These are phyloP conservation scores for Halocynthia roretzi DNA, from an alignment of 23 tunicate species.

Conservation along the genomic window DNA sequence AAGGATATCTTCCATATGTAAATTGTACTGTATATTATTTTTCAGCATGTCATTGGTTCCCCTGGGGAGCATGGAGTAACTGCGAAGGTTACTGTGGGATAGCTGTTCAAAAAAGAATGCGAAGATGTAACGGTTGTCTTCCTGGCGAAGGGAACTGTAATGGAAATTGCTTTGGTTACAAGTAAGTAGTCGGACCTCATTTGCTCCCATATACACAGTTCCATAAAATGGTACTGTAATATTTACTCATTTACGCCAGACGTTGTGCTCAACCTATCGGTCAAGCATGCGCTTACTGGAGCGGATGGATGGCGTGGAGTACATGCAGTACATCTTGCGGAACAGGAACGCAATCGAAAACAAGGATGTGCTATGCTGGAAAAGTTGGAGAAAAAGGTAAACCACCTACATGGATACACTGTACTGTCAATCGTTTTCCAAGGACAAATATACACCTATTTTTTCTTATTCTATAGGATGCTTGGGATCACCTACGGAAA, in stretches of 20 bases:
- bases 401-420: not conserved
- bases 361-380: slow-evolving; percentile 53
- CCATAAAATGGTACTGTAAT: not conserved
- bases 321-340: slow-evolving; percentile 61
- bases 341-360: slow-evolving; percentile 26
- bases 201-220: no score
- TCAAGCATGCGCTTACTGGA: slow-evolving; percentile 59
- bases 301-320: slow-evolving; percentile 50
- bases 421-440: not conserved
- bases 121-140: slow-evolving; percentile 85
- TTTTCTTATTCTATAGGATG: slow-evolving; percentile 24
- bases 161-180: slow-evolving; percentile 44
- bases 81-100: slow-evolving; percentile 81
- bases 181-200: not conserved
- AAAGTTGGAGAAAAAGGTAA: slow-evolving; percentile 46
- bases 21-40: not conserved
- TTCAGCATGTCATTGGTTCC: slow-evolving; percentile 63
- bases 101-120: slow-evolving; percentile 51
- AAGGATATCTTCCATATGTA: no score
- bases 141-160: slow-evolving; percentile 66
- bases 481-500: slow-evolving; percentile 25
- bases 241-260: slow-evolving; percentile 17
- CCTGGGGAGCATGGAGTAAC: slow-evolving; percentile 94
- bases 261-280: slow-evolving; percentile 72
- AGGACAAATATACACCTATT: not conserved